A percentile compares a stretch with the other conserved stretches of the same genome.
Conservation (phyloP, 2,888 invertebrate genomes). For the Spialia ferax region DNA sequence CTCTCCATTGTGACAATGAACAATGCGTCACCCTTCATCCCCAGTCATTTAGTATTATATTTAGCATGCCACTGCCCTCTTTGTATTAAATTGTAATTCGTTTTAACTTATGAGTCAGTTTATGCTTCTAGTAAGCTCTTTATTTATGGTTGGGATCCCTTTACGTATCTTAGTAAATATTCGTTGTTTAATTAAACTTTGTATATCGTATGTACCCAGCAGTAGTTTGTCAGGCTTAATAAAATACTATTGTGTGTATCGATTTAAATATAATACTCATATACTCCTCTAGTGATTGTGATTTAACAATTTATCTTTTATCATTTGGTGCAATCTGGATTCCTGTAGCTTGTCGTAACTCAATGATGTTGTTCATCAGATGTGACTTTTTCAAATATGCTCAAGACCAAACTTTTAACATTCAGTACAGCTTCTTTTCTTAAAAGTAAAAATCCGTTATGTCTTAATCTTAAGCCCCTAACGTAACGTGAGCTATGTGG, state of each 20-base stretch:
- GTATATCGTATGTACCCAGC: not conserved
- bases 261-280: too few relatives aligned
- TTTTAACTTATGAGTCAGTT: conserved; percentile 29
- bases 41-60: conserved; percentile 30
- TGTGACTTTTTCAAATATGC: too few relatives aligned
- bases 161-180: too few relatives aligned
- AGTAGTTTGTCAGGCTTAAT: too few relatives aligned
- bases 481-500: not conserved
- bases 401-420: too few relatives aligned
- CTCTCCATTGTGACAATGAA: conserved; percentile 29
- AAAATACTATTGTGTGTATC: too few relatives aligned
- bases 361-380: too few relatives aligned
- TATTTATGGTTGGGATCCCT: not conserved
- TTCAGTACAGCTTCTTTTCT: too few relatives aligned
- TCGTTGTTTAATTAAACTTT: not conserved
- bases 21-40: conserved; percentile 34
- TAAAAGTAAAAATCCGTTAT: not conserved
- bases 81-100: conserved; percentile 33
- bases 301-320: too few relatives aligned
- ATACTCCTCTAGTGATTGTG: too few relatives aligned
- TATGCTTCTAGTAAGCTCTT: conserved; percentile 3
- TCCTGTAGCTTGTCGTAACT: too few relatives aligned
- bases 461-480: not conserved
- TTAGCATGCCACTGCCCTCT: conserved; percentile 24
- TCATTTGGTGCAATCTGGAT: too few relatives aligned